Evolutionary conservation across 2,797 vertebrate genomes (phyloP), one percentile per base, ranked within the genome.

Genomic region (Remorina albescens): DNA sequence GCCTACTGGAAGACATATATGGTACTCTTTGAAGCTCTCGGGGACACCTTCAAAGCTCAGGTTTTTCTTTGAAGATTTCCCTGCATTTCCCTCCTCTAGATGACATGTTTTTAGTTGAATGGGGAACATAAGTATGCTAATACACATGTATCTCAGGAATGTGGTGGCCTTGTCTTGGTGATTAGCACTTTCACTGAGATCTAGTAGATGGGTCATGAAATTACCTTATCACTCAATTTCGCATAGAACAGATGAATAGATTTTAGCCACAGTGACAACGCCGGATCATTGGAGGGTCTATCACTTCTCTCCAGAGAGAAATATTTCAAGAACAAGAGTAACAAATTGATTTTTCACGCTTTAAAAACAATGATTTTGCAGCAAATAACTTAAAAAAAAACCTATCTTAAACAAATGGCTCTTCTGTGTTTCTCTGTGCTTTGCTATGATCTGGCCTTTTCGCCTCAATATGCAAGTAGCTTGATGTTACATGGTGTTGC

Each of bases 11-110:
- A 92, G 65, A 77, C 76, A 74, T 55, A 71, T 68, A 81, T 80
- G 80, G 80, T 84, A 64, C 83, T 81, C 91, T 94, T 94, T 95
- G 94, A 95, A 93, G 93, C 89, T 81, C 74, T 69, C 57, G 66
- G 84, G 79, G 81, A 89, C 90, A 92, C 91, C 92, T 94, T 94
- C 93, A 94, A 95, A 95, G 93, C 80, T 67, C 6, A 23, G 74
- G 75, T 70, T 88, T 67, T 68, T 73, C 90, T 94, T 94, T 94
- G 93, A 94, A 93, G 90, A 89, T 93, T 82, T 78, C 65, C 69
- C 71, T 74, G 75, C 81, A 71, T 88, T 79, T 90, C 82, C 79
- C 67, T 82, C 63, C 72, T 74, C 63, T 39, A 42, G 71, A 82
- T 76, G 84, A 87, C 68, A 73, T 88, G 44, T 70, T 49, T 90